phyloP scores from a whole-genome alignment of 2,888 invertebrate genomes.

The Carabus problematicus region DNA sequence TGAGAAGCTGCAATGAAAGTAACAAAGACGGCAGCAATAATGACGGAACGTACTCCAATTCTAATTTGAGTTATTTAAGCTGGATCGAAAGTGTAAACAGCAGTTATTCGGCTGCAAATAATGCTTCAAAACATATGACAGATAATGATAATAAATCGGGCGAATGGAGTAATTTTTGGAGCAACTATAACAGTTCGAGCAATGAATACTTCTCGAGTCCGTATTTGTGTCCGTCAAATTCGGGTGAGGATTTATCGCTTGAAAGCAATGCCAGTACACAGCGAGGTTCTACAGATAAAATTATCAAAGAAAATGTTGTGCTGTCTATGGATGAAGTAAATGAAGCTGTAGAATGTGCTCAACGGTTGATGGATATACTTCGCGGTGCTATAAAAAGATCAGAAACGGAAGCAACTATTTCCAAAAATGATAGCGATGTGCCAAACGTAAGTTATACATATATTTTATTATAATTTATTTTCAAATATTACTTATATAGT shows the following conservation, averaged over 20 bases:
- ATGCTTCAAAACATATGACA: conserved; percentile 43
- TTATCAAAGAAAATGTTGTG: conserved; percentile 48
- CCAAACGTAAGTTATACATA: conserved; percentile 33
- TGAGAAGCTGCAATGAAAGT: conserved; percentile 49
- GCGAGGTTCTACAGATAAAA: conserved; percentile 55
- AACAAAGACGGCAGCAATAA: conserved; percentile 44
- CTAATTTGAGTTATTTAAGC: conserved; percentile 56
- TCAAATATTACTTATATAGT: background rate
- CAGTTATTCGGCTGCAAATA: conserved; percentile 53
- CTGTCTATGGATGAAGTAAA: conserved; percentile 56
- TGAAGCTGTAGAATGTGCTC: conserved; percentile 56
- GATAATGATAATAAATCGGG: conserved; percentile 55
- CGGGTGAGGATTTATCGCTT: conserved; percentile 54
- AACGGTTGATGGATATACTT: conserved; percentile 57
- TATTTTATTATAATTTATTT: conserved; percentile 6
- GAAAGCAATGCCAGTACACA: conserved; percentile 57
- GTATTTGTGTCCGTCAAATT: conserved; percentile 51
- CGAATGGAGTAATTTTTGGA: conserved; percentile 61
- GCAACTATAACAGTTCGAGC: conserved; percentile 57
- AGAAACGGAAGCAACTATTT: conserved; percentile 25
- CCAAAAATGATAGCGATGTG: conserved; percentile 49
- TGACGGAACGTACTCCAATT: conserved; percentile 53
- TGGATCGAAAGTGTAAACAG: conserved; percentile 58
- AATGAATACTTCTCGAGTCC: conserved; percentile 54
- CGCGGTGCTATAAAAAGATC: conserved; percentile 55